phyloP scores from a whole-genome alignment of 2,113 vertebrate genomes.

The Crypturellus undulatus region DNA sequence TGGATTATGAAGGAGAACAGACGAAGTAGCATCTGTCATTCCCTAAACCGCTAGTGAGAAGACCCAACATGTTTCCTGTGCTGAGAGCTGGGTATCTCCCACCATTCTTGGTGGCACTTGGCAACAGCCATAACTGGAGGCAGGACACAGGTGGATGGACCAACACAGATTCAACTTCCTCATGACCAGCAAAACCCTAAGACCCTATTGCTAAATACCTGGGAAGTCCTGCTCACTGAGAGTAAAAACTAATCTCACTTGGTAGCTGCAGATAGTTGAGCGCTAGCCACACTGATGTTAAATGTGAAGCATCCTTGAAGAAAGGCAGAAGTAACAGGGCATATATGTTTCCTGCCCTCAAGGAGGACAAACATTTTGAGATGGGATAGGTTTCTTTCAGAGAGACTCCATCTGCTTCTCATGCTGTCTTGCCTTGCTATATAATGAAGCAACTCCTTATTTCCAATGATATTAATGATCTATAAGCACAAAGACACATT shows the following conservation, averaged over 20 bases:
- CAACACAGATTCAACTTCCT: neutral
- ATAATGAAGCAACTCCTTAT: constrained; percentile 44
- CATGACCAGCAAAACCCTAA: neutral
- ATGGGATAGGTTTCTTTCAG: neutral
- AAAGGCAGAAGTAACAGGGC: neutral
- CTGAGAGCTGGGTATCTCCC: rapidly evolving
- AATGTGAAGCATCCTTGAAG: neutral
- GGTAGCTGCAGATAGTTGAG: neutral
- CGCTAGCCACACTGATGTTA: neutral
- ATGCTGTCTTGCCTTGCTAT: neutral
- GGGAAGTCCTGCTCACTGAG: neutral
- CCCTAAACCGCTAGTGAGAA: neutral
- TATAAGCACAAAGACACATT: constrained; percentile 40
- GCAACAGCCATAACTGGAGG: neutral
- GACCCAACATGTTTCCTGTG: neutral
- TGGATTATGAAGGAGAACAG: neutral
- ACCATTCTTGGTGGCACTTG: rapidly evolving
- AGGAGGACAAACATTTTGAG: neutral
- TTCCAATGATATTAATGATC: constrained; percentile 49
- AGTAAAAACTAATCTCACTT: neutral
- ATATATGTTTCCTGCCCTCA: neutral
- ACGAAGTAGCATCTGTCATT: neutral
- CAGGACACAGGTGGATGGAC: rapidly evolving
- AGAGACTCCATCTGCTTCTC: constrained; percentile 25
- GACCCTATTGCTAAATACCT: neutral